These are phyloP conservation scores for Sebastes hopkinsi DNA, from an alignment of 2,797 vertebrate species.

Conservation along the genomic window DNA sequence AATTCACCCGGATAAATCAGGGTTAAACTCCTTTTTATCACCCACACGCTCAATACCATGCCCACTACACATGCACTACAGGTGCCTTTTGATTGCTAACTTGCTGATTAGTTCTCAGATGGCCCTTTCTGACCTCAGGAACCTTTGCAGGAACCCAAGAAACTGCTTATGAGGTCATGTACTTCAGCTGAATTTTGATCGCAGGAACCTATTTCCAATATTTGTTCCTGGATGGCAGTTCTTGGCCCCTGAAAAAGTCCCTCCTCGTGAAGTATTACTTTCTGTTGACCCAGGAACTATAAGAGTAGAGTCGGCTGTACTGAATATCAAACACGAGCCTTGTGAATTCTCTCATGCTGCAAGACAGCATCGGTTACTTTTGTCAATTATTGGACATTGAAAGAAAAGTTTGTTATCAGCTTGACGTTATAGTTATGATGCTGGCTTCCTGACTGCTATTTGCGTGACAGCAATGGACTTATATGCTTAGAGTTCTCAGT, in stretches of 20 bases:
- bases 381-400: not conserved
- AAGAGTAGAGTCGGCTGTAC: not conserved
- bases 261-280: not conserved
- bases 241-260: not conserved
- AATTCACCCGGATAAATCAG: conserved; percentile 31
- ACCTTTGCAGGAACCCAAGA: not conserved
- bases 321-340: conserved; percentile 6
- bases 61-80: not conserved
- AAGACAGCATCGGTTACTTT: not conserved
- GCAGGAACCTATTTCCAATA: not conserved
- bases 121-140: not conserved
- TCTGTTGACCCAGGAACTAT: not conserved
- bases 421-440: not conserved
- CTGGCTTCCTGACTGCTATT: not conserved
- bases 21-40: conserved; percentile 20
- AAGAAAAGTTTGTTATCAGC: not conserved
- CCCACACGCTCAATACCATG: not conserved
- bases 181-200: conserved; percentile 8
- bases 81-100: conserved; percentile 25
- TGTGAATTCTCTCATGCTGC: not conserved
- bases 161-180: not conserved
- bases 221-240: not conserved
- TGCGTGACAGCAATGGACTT: not conserved
- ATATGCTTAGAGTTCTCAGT: not conserved
- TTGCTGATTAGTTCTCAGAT: conserved; percentile 29